phyloP scores from a whole-genome alignment of 64 coral and sea anemone species.

The Montipora foliosa region DNA sequence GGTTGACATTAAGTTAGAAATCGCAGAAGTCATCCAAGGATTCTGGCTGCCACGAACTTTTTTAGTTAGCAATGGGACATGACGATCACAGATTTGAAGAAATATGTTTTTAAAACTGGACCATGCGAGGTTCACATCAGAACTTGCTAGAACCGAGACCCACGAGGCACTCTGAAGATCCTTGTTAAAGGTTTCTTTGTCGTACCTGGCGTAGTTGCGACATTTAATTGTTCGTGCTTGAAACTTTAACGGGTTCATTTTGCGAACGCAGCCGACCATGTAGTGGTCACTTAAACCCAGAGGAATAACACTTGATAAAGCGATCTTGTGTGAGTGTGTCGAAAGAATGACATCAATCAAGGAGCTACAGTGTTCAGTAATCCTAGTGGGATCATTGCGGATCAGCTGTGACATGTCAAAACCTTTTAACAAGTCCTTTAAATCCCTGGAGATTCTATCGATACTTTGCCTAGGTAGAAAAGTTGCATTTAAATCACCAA shows the following conservation, averaged over 20 bases:
- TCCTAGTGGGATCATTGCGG: conserved; percentile 14
- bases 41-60: conserved; percentile 11
- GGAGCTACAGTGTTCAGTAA: background rate
- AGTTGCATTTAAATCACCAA: conserved; percentile 68
- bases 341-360: conserved; percentile 34
- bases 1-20: no score
- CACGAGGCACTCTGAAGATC: no score
- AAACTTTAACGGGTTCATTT: background rate
- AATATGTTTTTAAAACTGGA: background rate
- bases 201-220: conserved; percentile 29
- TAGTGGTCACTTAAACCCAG: background rate
- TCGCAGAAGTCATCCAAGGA: conserved; percentile 17
- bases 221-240: conserved; percentile 15
- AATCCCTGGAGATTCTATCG: background rate
- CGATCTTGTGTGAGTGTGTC: conserved; percentile 26
- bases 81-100: background rate
- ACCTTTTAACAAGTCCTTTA: conserved; percentile 21
- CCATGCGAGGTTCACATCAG: conserved; percentile 24
- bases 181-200: background rate
- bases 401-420: conserved; percentile 42
- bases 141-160: background rate
- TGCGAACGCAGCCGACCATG: conserved; percentile 58
- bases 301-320: background rate
- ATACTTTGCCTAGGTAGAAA: conserved; percentile 30
- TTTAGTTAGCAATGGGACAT: conserved; percentile 46